Evolutionary conservation across 2,797 vertebrate species (phyloP).

Genomic region (Halcyon smyrnensis): DNA sequence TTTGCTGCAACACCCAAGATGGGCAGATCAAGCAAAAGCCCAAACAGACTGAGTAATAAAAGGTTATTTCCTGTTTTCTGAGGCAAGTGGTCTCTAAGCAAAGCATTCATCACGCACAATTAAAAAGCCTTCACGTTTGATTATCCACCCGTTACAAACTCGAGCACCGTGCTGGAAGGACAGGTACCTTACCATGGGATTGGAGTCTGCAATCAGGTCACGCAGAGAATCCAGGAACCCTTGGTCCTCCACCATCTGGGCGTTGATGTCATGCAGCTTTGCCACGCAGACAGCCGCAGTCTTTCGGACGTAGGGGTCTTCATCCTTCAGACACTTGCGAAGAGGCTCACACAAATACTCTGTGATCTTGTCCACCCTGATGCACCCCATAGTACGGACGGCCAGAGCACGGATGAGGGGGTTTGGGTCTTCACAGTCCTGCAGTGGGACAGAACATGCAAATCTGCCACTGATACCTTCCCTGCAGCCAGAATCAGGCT

Average conservation of each 20-base stretch:
- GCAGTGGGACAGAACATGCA: background rate
- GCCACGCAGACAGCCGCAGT: constrained; percentile 97
- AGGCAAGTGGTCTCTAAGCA: background rate
- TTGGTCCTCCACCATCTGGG: constrained; percentile 99
- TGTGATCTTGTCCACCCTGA: constrained; percentile 97
- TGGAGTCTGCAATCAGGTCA: constrained; percentile 97
- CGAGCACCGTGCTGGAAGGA: accelerated
- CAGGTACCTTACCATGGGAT: constrained; percentile 88
- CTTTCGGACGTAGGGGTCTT: constrained; percentile 97
- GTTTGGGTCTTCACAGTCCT: constrained; percentile 99
- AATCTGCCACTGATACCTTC: accelerated
- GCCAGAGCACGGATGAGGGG: constrained; percentile 96
- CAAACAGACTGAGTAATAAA: background rate
- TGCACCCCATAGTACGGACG: constrained; percentile 98
- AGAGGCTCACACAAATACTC: constrained; percentile 98
- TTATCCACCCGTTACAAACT: background rate
- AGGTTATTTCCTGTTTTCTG: background rate
- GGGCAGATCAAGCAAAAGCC: background rate
- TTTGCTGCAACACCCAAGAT: background rate
- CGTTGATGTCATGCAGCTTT: constrained; percentile 98
- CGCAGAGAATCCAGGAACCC: constrained; percentile 96
- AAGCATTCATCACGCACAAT: background rate
- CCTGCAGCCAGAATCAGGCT: background rate
- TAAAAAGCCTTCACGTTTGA: background rate
- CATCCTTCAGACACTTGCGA: constrained; percentile 97